These are phyloP conservation scores for Agelaius tricolor DNA, from an alignment of 2,113 vertebrate species.

Conservation along the genomic window DNA sequence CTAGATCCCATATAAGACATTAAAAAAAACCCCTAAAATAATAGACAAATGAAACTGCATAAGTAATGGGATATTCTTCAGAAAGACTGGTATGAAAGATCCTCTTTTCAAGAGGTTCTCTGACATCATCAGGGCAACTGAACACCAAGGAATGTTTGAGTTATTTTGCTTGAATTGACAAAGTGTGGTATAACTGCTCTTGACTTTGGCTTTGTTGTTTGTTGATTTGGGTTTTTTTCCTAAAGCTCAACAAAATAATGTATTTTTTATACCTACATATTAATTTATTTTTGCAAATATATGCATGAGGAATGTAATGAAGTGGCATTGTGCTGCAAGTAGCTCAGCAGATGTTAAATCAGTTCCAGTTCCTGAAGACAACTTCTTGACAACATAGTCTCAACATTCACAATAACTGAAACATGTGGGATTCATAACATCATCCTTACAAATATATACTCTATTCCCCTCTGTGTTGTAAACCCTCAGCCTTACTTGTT, in stretches of 20 bases:
- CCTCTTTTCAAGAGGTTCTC: not conserved
- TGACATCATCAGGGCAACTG: not conserved
- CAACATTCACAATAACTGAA: constrained; percentile 53
- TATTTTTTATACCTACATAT: not conserved
- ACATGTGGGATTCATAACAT: constrained; percentile 45
- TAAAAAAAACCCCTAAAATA: not conserved
- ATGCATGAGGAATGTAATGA: constrained; percentile 77
- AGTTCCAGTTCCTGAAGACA: constrained; percentile 70
- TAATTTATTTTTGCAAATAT: constrained; percentile 53
- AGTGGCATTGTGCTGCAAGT: constrained; percentile 60
- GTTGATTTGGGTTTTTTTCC: not conserved
- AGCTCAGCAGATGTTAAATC: constrained; percentile 65
- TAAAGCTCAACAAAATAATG: not conserved
- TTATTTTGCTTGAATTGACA: constrained; percentile 8
- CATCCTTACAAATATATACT: constrained; percentile 35
- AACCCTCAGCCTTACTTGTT: constrained; percentile 71
- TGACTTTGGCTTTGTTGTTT: not conserved
- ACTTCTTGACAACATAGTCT: constrained; percentile 57
- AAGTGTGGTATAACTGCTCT: not conserved
- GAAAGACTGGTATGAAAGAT: not conserved
- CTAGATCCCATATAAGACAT: constrained; percentile 7
- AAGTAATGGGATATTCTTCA: not conserved
- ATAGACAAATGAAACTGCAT: constrained; percentile 1
- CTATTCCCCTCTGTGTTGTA: not conserved
- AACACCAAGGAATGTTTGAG: constrained; percentile 61